Base-by-base conservation (phyloP, 2,888 invertebrate genomes). In the Amiota mariae region DNA sequence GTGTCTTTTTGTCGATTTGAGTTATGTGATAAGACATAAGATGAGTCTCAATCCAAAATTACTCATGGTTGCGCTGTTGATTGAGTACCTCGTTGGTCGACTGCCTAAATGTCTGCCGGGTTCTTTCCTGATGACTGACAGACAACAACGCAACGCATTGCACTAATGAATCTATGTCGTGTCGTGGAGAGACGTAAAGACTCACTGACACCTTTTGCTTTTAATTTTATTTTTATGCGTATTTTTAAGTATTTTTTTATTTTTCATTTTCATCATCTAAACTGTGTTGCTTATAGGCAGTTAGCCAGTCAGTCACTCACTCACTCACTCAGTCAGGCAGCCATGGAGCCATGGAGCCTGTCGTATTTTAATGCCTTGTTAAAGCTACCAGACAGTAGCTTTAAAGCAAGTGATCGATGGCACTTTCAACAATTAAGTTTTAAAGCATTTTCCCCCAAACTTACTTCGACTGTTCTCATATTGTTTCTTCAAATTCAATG, bases 21-120 rank as follows among this genome's bases (percentile, higher is more conserved):
- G 78, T 83, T 84, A 82, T 82, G 78, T 74, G 80, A 78, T 78
- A 80, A 81, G 80, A 63, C 74, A 75, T 46, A 72, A 80, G 75
- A 71, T 70, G 20, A 47, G 36, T 74, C 64, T 63, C 49, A 67
- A 57, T 73, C 54, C 20, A 48, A 46, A 63, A 61, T 66, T 63
- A 56, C 59, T 47, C 64, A 71, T 75, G 74, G 54, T 71, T 59
- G 63, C 36, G 8, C 72, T 76, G 77, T 76, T 82, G 82, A 82
- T 82, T 85, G 82, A 82, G 79, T 81, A 80, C 82, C 67, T 15
- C 49, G 48, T 11, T 49, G 66, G 11, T 20, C 20, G 66, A 24
- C 24, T 24, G 61, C 15, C 20, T n/a, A 8, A 54, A 54, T n/a
- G 54, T 54, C n/a, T n/a, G 36, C 54, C 12, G 54, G n/a, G 0